A percentile compares a stretch with the other conserved stretches of the same genome.
phyloP scores from a whole-genome alignment of 2,797 vertebrate species.

The Acropternis orthonyx region DNA sequence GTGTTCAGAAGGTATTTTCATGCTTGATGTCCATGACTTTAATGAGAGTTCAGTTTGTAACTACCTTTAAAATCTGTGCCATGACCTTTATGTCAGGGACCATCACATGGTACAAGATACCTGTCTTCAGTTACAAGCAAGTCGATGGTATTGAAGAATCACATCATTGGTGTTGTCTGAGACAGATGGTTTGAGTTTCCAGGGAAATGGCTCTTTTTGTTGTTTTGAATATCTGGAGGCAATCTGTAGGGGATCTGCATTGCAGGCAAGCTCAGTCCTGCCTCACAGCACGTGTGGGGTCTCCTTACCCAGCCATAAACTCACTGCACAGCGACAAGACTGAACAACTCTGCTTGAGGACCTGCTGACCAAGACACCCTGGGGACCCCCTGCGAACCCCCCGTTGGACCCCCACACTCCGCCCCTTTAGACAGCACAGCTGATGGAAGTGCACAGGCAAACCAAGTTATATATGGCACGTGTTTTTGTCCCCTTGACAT shows the following conservation, averaged over 20 bases:
- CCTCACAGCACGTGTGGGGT: not conserved
- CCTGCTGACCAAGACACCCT: not conserved
- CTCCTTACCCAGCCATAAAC: not conserved
- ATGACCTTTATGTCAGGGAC: not conserved
- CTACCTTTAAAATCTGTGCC: not conserved
- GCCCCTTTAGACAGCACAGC: not conserved
- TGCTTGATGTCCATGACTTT: not conserved
- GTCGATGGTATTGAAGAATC: not conserved
- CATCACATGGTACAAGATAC: not conserved
- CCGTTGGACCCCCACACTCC: fast-evolving
- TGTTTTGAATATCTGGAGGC: not conserved
- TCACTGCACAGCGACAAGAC: not conserved
- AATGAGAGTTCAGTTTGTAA: not conserved
- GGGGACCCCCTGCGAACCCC: not conserved
- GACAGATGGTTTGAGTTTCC: not conserved
- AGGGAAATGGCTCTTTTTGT: not conserved
- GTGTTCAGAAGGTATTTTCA: not conserved
- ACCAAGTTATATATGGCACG: not conserved
- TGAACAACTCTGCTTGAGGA: not conserved
- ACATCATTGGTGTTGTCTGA: not conserved
- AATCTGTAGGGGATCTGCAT: not conserved
- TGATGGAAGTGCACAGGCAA: not conserved
- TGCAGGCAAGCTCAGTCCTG: not conserved
- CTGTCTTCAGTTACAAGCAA: not conserved
- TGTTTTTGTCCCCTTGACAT: not conserved